phyloP scores from a whole-genome alignment of 2,113 vertebrate genomes.

The Zosterops borbonicus region DNA sequence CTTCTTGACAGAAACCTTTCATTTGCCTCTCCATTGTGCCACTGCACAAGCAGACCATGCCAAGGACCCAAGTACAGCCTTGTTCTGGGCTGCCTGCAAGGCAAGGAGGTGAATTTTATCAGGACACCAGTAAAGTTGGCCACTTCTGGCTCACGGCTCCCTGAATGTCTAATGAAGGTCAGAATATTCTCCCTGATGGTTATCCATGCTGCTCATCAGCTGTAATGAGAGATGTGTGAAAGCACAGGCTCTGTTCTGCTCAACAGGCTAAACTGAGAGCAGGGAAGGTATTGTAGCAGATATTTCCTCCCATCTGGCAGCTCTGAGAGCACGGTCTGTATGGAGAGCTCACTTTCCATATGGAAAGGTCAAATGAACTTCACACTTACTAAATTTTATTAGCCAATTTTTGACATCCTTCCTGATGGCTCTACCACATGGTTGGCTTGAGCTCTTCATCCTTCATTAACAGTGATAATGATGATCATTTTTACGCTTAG shows the following conservation, averaged over 20 bases:
- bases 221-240: neutral
- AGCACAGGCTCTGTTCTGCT: neutral
- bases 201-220: neutral
- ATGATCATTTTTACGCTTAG: neutral
- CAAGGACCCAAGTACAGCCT: neutral
- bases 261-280: neutral
- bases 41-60: neutral
- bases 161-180: neutral
- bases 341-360: neutral
- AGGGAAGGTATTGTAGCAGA: neutral
- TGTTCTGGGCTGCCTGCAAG: neutral
- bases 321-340: rapidly evolving
- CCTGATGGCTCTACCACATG: neutral
- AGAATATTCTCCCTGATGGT: neutral
- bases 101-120: neutral
- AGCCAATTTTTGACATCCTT: slow-evolving; percentile 20
- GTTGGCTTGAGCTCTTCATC: slow-evolving; percentile 5
- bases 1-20: neutral
- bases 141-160: neutral
- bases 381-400: slow-evolving; percentile 1
- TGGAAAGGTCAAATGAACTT: slow-evolving; percentile 3
- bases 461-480: slow-evolving; percentile 23
- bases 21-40: neutral
- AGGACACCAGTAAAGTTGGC: neutral
- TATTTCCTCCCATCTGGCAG: slow-evolving; percentile 7